phyloP scores from a whole-genome alignment of 1,140 invertebrate genomes.

The Trichonephila inaurata region DNA sequence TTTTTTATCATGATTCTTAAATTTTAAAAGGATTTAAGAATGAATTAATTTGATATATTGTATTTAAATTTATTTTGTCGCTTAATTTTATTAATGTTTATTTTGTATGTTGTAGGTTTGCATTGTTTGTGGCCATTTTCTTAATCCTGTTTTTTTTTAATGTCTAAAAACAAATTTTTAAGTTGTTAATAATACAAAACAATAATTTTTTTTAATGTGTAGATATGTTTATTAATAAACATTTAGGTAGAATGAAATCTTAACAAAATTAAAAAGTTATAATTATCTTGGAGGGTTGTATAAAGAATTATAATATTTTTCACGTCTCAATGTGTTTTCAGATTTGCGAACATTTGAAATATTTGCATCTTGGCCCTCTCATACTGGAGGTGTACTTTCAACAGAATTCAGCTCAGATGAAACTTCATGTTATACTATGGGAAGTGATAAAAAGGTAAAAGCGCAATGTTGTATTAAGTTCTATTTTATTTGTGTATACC shows the following conservation, averaged over 20 bases:
- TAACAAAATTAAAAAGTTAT: neutral
- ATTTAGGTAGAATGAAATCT: neutral
- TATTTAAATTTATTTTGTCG: too few species aligned
- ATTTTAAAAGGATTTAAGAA: too few species aligned
- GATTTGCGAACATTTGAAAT: conserved; percentile 84
- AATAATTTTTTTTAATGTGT: too few species aligned
- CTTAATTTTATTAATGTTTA: too few species aligned
- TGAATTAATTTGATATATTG: too few species aligned
- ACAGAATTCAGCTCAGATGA: conserved; percentile 84
- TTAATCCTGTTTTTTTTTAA: too few species aligned
- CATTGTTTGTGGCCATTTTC: too few species aligned
- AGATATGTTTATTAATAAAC: too few species aligned
- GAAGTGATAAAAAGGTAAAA: conserved; percentile 83
- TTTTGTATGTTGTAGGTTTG: too few species aligned
- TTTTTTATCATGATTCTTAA: too few species aligned
- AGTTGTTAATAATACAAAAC: too few species aligned
- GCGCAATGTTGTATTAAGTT: neutral
- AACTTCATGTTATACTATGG: conserved; percentile 84
- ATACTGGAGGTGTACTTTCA: conserved; percentile 82
- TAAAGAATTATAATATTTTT: neutral
- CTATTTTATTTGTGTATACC: neutral
- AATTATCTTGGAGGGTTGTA: neutral
- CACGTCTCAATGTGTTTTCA: neutral
- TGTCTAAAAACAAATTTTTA: too few species aligned
- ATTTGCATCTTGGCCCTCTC: conserved; percentile 83